Percentiles rank a stretch among this genome's conserved stretches.
These are phyloP conservation scores for Cynaeus angustus DNA, from an alignment of 2,888 invertebrate genomes.

Conservation along the genomic window DNA sequence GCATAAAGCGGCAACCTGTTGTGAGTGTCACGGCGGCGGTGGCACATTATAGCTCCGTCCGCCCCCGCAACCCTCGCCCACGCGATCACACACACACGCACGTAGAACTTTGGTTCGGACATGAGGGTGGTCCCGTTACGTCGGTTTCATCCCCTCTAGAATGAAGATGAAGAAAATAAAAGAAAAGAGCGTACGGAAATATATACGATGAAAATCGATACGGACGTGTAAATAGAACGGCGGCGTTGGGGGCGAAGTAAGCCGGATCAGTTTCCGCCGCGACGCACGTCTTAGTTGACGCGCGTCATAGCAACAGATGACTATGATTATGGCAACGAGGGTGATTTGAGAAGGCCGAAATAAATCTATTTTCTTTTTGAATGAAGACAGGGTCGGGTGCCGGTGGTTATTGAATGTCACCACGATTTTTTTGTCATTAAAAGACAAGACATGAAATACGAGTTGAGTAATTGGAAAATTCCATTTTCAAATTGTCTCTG, in stretches of 20 bases:
- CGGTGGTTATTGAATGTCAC: no score
- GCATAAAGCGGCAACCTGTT: conserved; percentile 34
- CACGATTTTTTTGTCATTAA: no score
- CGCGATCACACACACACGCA: conserved; percentile 17
- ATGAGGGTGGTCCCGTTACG: conserved; percentile 18
- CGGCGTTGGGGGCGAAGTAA: conserved; percentile 4
- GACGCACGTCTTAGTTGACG: conserved; percentile 12
- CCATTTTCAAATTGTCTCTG: no score
- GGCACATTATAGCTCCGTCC: conserved; percentile 13
- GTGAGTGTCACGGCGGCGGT: conserved; percentile 35
- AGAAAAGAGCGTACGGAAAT: conserved; percentile 8
- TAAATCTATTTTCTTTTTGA: neutral
- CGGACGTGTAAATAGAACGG: conserved; percentile 12
- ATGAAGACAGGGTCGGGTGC: no score
- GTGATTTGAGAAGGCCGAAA: neutral
- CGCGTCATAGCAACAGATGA: conserved; percentile 30
- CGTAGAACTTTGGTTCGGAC: neutral
- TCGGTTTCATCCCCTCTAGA: neutral
- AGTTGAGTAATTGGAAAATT: no score
- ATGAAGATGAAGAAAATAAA: neutral
- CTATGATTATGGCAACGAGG: neutral
- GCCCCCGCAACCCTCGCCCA: conserved; percentile 15
- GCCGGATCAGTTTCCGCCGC: conserved; percentile 26
- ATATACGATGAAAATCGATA: conserved; percentile 12
- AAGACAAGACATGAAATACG: no score